phyloP scores from a whole-genome alignment of 2,113 vertebrate species.

The Gobiocypris rarus region DNA sequence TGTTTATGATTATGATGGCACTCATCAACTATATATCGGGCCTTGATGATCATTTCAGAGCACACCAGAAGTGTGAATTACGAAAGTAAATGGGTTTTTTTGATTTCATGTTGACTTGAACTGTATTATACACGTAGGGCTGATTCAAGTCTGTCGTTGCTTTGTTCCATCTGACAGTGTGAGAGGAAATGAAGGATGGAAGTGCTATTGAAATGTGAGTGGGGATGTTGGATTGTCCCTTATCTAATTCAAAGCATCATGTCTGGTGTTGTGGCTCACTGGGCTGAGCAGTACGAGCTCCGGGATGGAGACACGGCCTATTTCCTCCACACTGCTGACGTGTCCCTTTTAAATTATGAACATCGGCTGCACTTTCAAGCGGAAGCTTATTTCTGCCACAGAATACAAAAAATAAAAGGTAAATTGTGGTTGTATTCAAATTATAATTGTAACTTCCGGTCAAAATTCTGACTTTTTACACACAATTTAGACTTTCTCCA shows the following conservation, averaged over 20 bases:
- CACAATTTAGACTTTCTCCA: too few relatives aligned
- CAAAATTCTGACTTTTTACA: too few relatives aligned
- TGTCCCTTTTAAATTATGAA: conserved; percentile 23
- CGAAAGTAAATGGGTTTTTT: background rate
- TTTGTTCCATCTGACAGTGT: background rate
- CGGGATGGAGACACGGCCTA: conserved; percentile 21
- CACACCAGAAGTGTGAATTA: background rate
- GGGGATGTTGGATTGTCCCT: conserved; percentile 20
- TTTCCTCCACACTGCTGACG: conserved; percentile 23
- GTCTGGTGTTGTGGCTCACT: conserved; percentile 51
- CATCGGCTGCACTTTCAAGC: background rate
- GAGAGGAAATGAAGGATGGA: background rate
- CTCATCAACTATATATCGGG: background rate
- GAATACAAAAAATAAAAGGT: too few relatives aligned
- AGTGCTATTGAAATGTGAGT: conserved; percentile 27
- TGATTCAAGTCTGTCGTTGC: background rate
- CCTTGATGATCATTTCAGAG: background rate
- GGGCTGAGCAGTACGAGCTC: conserved; percentile 40
- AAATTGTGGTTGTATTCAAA: too few relatives aligned
- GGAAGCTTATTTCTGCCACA: too few relatives aligned
- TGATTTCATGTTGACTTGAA: background rate
- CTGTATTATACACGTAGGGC: background rate
- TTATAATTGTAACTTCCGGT: too few relatives aligned
- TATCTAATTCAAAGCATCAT: conserved; percentile 44
- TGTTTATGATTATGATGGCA: background rate